Evolutionary conservation across 2,113 vertebrate genomes (phyloP).

Genomic region (Oryzias curvinotus): DNA sequence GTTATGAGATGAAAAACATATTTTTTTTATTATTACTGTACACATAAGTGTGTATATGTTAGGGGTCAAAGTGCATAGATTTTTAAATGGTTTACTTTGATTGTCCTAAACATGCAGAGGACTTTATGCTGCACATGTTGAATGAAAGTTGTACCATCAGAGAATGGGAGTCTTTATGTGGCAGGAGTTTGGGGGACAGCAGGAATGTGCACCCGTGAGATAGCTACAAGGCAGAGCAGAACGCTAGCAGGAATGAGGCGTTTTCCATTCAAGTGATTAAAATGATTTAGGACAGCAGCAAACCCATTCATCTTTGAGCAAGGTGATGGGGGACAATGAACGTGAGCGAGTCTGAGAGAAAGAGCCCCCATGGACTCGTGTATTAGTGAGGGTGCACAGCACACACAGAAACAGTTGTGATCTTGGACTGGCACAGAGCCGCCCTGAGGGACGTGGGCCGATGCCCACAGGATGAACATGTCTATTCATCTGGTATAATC

Average conservation of each 20-base stretch:
- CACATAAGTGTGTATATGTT: too few species aligned
- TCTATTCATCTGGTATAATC: conserved; percentile 61
- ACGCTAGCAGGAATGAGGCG: conserved; percentile 67
- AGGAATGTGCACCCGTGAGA: conserved; percentile 50
- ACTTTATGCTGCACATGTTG: too few species aligned
- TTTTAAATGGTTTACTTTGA: too few species aligned
- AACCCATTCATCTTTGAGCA: conserved; percentile 78
- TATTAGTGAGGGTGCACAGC: conserved; percentile 34
- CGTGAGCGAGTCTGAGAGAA: conserved; percentile 45
- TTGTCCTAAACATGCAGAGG: too few species aligned
- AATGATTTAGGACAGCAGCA: conserved; percentile 76
- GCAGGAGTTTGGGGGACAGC: conserved; percentile 18
- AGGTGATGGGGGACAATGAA: conserved; percentile 73
- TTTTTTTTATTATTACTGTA: not conserved
- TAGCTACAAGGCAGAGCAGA: conserved; percentile 64
- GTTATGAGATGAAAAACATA: conserved; percentile 7
- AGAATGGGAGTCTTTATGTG: conserved; percentile 12
- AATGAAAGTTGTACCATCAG: not conserved
- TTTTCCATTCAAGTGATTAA: conserved; percentile 79
- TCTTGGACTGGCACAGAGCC: conserved; percentile 60
- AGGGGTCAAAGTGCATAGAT: too few species aligned
- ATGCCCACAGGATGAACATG: conserved; percentile 59
- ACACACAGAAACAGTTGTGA: conserved; percentile 72
- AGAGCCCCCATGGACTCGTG: conserved; percentile 21
- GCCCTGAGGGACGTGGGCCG: conserved; percentile 38